Evolutionary conservation across 2,888 invertebrate species (phyloP), one percentile per base, ranked within the genome.

Genomic region (Gastracanthus pulcherrimus): DNA sequence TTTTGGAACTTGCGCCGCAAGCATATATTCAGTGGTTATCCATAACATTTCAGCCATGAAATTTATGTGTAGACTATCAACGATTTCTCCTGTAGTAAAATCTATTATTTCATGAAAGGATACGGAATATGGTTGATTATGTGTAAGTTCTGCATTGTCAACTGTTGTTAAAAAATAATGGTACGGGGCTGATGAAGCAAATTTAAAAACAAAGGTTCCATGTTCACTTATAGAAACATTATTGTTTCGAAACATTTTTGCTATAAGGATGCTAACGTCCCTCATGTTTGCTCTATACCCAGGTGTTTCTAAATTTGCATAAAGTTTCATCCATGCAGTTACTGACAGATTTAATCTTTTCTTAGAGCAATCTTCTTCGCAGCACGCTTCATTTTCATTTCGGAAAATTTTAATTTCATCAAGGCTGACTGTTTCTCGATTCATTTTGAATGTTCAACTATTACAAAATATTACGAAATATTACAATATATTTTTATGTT

Each of bases 1-100:
- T 7, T 89, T 86, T 11, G 88, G 95, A 95, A 94, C 93, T 87
- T 95, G 94, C 77, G 95, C 96, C 74, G 95, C 95, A 86, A 95
- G 95, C 87, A 95, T 94, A 87, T 98, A 98, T 87, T 98, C 97
- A 0, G 96, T 95, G 74, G 97, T 92, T 0, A 98, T 91, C 98
- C 98, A 99, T 0, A 95, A 95, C 9, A 97, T 93, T 86, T 98
- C 97, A 51, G 98, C 95, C 96, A 98, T 97, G 87, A 97, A 98
- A 91, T 97, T 98, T 34, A 98, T 95, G 92, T 98, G 97, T 13
- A 96, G 91, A 0, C 95, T 95, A 51, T 94, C 93, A 84, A 95
- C 94, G 5, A 97, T 91, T 78, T 94, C 94, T 0, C 97, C 97
- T 2, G 97, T 92, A 88, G 96, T 96, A 6, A 93, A 93, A 87